Conservation (phyloP, 2,113 vertebrate genomes). For the Aegotheles bennettii region DNA sequence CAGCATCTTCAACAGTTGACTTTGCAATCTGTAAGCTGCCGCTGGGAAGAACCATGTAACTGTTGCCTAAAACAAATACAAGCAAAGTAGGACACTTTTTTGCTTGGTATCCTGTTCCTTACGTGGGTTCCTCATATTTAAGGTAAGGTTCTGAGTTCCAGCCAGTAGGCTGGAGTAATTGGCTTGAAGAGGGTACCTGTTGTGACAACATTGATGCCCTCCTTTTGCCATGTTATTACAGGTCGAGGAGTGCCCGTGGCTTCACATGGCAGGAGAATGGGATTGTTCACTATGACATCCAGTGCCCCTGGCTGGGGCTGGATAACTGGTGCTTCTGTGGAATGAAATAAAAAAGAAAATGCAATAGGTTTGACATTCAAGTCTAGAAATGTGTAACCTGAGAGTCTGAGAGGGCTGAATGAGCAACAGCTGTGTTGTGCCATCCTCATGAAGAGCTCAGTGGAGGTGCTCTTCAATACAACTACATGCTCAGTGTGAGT, state of each 20-base stretch:
- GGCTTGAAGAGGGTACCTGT: constrained; percentile 73
- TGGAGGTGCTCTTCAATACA: background rate
- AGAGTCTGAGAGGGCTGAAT: background rate
- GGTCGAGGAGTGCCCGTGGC: constrained; percentile 86
- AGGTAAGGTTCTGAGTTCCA: background rate
- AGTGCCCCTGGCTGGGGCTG: constrained; percentile 77
- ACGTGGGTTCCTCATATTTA: background rate
- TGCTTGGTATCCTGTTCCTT: too few relatives aligned
- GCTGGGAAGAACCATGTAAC: constrained; percentile 78
- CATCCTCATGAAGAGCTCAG: background rate
- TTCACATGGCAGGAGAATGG: constrained; percentile 85
- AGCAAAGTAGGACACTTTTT: background rate
- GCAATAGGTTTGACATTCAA: background rate
- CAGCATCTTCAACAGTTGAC: constrained; percentile 81
- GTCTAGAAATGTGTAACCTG: background rate
- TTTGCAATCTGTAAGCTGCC: constrained; percentile 88
- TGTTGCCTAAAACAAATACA: constrained; percentile 68
- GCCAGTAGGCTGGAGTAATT: background rate
- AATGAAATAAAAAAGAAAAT: background rate
- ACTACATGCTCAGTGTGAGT: background rate
- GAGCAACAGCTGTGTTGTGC: background rate
- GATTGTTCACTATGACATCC: constrained; percentile 87
- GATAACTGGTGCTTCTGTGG: constrained; percentile 86
- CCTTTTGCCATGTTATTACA: constrained; percentile 92
- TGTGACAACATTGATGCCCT: constrained; percentile 85